Evolutionary conservation across 2,888 invertebrate genomes (phyloP).

Genomic region (Stenichneumon culpator): DNA sequence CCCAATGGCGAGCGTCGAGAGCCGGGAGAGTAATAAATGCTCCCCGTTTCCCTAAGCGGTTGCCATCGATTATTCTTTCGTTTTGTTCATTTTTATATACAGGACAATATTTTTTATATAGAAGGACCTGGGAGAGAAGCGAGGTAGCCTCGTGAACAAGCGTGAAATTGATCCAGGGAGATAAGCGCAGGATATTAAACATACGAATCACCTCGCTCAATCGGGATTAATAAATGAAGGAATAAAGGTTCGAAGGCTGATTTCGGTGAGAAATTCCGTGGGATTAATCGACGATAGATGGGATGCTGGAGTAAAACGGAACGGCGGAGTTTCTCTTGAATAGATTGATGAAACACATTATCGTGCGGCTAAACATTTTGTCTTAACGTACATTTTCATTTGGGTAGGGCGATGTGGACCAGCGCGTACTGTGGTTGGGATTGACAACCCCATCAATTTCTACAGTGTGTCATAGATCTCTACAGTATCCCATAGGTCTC

Average conservation of each 20-base stretch:
- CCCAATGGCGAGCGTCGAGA: neutral
- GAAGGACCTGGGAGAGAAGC: constrained; percentile 14
- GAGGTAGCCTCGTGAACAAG: constrained; percentile 48
- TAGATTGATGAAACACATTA: too few species aligned
- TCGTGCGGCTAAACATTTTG: too few species aligned
- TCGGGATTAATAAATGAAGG: constrained; percentile 50
- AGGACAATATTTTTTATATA: neutral
- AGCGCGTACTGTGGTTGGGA: too few species aligned
- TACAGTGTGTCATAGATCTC: too few species aligned
- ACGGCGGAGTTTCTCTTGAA: neutral
- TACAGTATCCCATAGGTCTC: too few species aligned
- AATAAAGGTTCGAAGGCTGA: constrained; percentile 47
- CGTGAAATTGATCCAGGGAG: constrained; percentile 65
- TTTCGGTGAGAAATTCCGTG: constrained; percentile 23
- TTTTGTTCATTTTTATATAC: neutral
- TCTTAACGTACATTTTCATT: too few species aligned
- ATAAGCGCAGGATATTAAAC: constrained; percentile 60
- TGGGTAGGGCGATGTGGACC: too few species aligned
- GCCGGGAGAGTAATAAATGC: constrained; percentile 48
- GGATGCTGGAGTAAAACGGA: neutral
- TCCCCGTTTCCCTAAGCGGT: constrained; percentile 51
- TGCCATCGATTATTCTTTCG: constrained; percentile 37
- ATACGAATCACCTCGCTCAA: constrained; percentile 57
- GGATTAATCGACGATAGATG: neutral
- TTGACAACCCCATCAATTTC: too few species aligned